Evolutionary conservation across 2,113 vertebrate species (phyloP), one percentile per base, ranked within the genome.

Genomic region (Myanophis thanlyinensis): DNA sequence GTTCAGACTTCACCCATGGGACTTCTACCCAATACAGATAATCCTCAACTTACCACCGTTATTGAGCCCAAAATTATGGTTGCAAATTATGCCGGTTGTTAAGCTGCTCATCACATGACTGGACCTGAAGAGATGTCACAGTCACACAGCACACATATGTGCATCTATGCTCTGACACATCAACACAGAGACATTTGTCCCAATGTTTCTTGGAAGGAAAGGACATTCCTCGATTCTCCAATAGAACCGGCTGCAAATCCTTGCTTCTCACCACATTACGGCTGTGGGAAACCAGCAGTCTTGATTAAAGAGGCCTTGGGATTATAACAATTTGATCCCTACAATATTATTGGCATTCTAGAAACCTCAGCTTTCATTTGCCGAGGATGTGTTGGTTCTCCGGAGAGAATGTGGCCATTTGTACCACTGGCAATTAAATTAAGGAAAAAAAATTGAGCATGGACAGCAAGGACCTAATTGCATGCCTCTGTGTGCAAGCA

Each of bases 1-100:
- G n/a, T 8, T 48, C 27, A 4, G 22, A 15, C 2, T 18, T 53
- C 1, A 53, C 22, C 1, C 0, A 1, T 3, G 8, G 49, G 20
- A 84, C 2, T 84, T 85, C 48, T 84, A 51, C 23, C 62, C 80
- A 4, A 27, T 11, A 15, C 54, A 56, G 54, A 56, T 1, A 56
- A 8, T 54, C 53, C 7, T 25, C 20, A 0, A 54, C 22, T 54
- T 8, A 54, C 53, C 53, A n/a, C 11, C 4, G 2, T 67, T 15
- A 67, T 5, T 62, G 59, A n/a, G 59, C 30, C 11, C 30, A n/a
- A 67, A 67, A n/a, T 67, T 2, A 13, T 5, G 0, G 4, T 15
- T 67, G 25, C 59, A 80, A 80, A 80, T 80, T 6, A 20, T 15
- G 6, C 67, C 5, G 5, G 62, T 73, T n/a, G 4, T 35, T 18